Conservation (phyloP, 2,113 vertebrate species). For the Crotalus viridis region DNA sequence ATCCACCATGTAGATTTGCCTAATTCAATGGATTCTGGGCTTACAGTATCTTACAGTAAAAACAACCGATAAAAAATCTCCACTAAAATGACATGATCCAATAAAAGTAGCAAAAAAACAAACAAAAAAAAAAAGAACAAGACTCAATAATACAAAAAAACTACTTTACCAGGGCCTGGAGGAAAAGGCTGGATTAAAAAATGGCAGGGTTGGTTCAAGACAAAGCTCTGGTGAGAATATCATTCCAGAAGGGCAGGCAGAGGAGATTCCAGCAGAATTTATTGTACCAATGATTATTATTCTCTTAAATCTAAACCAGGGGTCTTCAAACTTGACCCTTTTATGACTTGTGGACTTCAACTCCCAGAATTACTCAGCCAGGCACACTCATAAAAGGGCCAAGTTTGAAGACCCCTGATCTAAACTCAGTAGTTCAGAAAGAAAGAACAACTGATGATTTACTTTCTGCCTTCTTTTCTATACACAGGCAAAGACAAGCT, state of each 20-base stretch:
- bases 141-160: background rate
- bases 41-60: background rate
- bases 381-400: no score
- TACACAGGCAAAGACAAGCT: constrained; percentile 61
- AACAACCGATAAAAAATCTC: background rate
- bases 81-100: background rate
- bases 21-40: background rate
- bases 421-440: background rate
- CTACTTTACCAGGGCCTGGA: background rate
- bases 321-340: no score
- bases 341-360: no score
- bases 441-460: fast-evolving
- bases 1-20: background rate
- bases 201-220: background rate
- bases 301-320: background rate
- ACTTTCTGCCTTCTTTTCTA: background rate
- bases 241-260: background rate
- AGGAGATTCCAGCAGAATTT: background rate
- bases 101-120: background rate
- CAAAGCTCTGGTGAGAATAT: background rate
- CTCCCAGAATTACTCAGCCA: no score
- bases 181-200: background rate
- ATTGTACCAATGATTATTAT: background rate
- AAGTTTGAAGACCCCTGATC: no score
- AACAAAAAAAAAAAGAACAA: background rate